Conservation (phyloP, 2,113 vertebrate species). For the Burhinus bistriatus region DNA sequence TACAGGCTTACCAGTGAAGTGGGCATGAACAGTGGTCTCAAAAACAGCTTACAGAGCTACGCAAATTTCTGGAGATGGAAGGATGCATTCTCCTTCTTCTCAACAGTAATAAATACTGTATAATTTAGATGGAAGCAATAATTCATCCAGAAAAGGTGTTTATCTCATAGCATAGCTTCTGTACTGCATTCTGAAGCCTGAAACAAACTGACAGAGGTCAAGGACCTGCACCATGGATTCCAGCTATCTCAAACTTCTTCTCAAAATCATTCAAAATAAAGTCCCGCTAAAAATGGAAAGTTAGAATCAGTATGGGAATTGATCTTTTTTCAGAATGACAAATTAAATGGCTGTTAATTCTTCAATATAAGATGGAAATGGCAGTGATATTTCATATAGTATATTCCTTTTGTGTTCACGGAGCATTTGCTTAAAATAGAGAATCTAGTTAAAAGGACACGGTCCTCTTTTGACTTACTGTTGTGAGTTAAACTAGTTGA, state of each 20-base stretch:
- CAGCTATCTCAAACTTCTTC: neutral
- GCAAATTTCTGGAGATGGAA: neutral
- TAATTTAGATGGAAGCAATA: neutral
- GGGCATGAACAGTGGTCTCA: neutral
- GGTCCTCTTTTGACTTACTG: neutral
- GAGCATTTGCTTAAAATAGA: neutral
- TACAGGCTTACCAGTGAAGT: neutral
- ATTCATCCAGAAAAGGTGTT: neutral
- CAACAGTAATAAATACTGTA: neutral
- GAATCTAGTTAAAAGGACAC: neutral
- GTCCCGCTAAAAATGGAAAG: neutral
- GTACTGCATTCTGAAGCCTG: neutral
- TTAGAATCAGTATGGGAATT: neutral
- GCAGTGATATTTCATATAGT: neutral
- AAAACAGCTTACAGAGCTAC: neutral
- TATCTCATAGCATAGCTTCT: neutral
- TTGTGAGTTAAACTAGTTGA: slow-evolving; percentile 2
- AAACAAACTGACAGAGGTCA: neutral
- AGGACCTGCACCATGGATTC: neutral
- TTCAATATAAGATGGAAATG: neutral
- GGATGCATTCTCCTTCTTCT: neutral
- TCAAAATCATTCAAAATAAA: neutral
- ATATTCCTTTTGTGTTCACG: neutral
- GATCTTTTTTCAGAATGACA: neutral
- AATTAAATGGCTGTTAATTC: neutral